phyloP scores from a whole-genome alignment of 1,140 invertebrate species.

The Drosophila suzukii region DNA sequence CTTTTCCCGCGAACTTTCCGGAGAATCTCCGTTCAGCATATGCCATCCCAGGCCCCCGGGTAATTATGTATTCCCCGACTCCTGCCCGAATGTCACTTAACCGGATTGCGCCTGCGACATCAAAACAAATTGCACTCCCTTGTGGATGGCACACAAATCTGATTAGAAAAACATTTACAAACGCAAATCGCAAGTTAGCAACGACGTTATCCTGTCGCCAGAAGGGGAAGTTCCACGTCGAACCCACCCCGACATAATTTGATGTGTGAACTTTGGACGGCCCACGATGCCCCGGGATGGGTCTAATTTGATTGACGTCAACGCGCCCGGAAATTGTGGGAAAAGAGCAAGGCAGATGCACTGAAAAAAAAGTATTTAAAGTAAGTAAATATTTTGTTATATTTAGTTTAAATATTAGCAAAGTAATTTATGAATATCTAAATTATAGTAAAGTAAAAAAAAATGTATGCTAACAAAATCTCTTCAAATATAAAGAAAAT shows the following conservation, averaged over 20 bases:
- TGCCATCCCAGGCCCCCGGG: slow-evolving; percentile 34
- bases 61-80: slow-evolving; percentile 50
- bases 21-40: slow-evolving; percentile 17
- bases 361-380: background rate
- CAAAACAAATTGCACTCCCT: slow-evolving; percentile 78
- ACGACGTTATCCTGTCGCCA: slow-evolving; percentile 12
- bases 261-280: slow-evolving; percentile 74
- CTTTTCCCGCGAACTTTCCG: slow-evolving; percentile 7
- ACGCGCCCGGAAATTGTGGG: slow-evolving; percentile 63
- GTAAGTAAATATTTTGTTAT: background rate
- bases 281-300: slow-evolving; percentile 10
- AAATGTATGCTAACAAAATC: too few relatives aligned
- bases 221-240: background rate
- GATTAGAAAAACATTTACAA: slow-evolving; percentile 80
- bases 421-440: too few relatives aligned
- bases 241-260: slow-evolving; percentile 55
- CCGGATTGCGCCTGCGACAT: slow-evolving; percentile 68
- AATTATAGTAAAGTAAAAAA: too few relatives aligned
- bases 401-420: too few relatives aligned
- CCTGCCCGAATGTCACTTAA: slow-evolving; percentile 55
- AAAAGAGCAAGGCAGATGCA: slow-evolving; percentile 30
- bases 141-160: slow-evolving; percentile 68
- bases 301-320: slow-evolving; percentile 79
- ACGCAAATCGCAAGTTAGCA: slow-evolving; percentile 79
- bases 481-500: too few relatives aligned